Conservation (phyloP, 2,888 invertebrate genomes). For the Drosophila yooni region DNA sequence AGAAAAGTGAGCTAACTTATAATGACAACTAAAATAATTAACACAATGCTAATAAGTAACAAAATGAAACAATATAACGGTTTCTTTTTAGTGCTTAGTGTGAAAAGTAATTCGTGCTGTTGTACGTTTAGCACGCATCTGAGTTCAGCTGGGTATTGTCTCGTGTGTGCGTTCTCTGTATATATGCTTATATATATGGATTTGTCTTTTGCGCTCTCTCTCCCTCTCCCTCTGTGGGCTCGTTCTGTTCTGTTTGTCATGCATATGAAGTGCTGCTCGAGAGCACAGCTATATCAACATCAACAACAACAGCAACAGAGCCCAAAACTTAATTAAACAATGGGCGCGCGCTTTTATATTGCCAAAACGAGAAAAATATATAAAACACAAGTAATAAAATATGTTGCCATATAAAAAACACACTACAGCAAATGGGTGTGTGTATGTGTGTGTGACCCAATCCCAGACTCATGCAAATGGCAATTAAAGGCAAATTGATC, state of each 20-base stretch:
- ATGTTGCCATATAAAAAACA: constrained; percentile 25
- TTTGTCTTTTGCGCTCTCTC: background rate
- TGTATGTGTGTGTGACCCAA: constrained; percentile 49
- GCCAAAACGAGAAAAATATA: constrained; percentile 43
- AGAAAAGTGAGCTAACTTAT: background rate
- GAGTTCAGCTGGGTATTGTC: constrained; percentile 45
- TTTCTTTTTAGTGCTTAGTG: background rate
- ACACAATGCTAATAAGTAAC: background rate
- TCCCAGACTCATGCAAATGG: constrained; percentile 68
- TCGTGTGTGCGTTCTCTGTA: constrained; percentile 19
- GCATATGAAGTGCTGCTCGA: constrained; percentile 50
- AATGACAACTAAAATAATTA: background rate
- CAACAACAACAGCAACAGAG: constrained; percentile 47
- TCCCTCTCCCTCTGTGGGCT: constrained; percentile 1
- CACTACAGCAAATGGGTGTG: constrained; percentile 44
- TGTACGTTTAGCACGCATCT: constrained; percentile 29
- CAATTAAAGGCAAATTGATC: constrained; percentile 74
- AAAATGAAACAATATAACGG: constrained; percentile 1
- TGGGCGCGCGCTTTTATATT: constrained; percentile 55
- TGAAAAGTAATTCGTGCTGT: constrained; percentile 20
- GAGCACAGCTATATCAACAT: constrained; percentile 20
- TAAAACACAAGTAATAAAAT: constrained; percentile 31
- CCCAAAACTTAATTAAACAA: constrained; percentile 67
- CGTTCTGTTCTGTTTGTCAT: constrained; percentile 62
- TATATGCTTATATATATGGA: background rate